Evolutionary conservation across 2,888 invertebrate species (phyloP).

Genomic region (Mimumesa dahlbomi): DNA sequence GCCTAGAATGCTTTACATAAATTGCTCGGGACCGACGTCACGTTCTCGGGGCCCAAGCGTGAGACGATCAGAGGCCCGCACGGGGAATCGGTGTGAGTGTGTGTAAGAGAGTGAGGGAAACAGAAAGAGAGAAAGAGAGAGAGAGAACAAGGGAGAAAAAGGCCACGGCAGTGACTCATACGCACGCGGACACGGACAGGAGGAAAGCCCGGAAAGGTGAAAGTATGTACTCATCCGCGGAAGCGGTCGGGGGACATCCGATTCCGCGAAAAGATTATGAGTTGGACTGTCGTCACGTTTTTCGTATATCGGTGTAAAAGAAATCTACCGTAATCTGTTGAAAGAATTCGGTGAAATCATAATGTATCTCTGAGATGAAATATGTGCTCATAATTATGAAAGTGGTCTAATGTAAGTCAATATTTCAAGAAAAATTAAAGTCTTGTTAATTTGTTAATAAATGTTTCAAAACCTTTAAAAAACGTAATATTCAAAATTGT

Average conservation of each 20-base stretch:
- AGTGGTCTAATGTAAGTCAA: no score
- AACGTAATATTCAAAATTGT: no score
- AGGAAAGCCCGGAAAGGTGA: slow-evolving; percentile 57
- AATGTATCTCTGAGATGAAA: no score
- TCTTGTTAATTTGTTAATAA: no score
- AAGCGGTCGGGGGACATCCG: slow-evolving; percentile 37
- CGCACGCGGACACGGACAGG: slow-evolving; percentile 36
- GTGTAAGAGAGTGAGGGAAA: slow-evolving; percentile 1
- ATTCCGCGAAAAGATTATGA: slow-evolving; percentile 29
- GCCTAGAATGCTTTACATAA: slow-evolving; percentile 78
- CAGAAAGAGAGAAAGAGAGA: slow-evolving; percentile 4
- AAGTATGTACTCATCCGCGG: slow-evolving; percentile 54
- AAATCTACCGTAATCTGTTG: no score
- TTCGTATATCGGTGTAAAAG: no score
- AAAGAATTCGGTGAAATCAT: no score
- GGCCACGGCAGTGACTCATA: slow-evolving; percentile 58
- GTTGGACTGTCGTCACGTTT: no score
- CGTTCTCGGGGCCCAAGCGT: slow-evolving; percentile 52
- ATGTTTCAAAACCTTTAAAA: no score
- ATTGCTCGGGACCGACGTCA: slow-evolving; percentile 74
- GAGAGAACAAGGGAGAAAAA: slow-evolving; percentile 27
- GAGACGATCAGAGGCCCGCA: slow-evolving; percentile 33
- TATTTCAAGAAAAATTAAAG: no score
- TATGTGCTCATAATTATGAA: no score
- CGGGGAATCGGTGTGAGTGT: slow-evolving; percentile 3